phyloP scores from a whole-genome alignment of 2,797 vertebrate genomes.

The Hoplostethus mediterraneus region DNA sequence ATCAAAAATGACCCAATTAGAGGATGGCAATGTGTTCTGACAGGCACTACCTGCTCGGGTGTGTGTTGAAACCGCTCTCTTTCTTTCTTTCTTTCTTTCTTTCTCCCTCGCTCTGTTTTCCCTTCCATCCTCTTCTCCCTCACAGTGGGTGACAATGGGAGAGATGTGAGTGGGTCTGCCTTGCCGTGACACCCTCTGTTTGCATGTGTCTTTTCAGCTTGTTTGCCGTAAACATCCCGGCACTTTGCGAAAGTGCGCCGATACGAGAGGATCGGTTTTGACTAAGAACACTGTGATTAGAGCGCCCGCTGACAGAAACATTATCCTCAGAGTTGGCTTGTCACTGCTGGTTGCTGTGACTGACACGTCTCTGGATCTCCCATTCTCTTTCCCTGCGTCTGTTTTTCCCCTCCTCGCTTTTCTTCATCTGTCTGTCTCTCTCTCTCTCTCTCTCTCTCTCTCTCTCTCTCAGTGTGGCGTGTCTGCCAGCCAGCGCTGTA shows the following conservation, averaged over 20 bases:
- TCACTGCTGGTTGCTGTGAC: conserved; percentile 74
- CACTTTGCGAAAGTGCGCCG: conserved; percentile 60
- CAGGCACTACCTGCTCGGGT: conserved; percentile 83
- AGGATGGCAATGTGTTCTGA: conserved; percentile 83
- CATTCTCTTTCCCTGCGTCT: conserved; percentile 64
- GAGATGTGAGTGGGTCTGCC: conserved; percentile 62
- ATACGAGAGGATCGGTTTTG: conserved; percentile 79
- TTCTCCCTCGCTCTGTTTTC: conserved; percentile 21
- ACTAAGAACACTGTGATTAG: conserved; percentile 86
- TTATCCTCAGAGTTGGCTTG: conserved; percentile 82
- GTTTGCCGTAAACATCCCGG: conserved; percentile 66
- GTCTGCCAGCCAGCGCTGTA: conserved; percentile 61
- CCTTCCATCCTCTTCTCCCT: conserved; percentile 32
- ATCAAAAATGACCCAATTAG: conserved; percentile 89
- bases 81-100: conserved; percentile 23
- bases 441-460: conserved; percentile 61
- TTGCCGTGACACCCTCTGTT: conserved; percentile 59
- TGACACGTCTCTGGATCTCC: conserved; percentile 75
- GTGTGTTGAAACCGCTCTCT: conserved; percentile 67
- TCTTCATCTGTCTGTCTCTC: conserved; percentile 69
- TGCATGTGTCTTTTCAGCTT: conserved; percentile 65
- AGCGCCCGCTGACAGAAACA: conserved; percentile 83
- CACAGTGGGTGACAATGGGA: conserved; percentile 54
- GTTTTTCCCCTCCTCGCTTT: conserved; percentile 55
- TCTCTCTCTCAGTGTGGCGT: conserved; percentile 51